phyloP scores from a whole-genome alignment of 2,888 invertebrate genomes.

The Agrochola lota region DNA sequence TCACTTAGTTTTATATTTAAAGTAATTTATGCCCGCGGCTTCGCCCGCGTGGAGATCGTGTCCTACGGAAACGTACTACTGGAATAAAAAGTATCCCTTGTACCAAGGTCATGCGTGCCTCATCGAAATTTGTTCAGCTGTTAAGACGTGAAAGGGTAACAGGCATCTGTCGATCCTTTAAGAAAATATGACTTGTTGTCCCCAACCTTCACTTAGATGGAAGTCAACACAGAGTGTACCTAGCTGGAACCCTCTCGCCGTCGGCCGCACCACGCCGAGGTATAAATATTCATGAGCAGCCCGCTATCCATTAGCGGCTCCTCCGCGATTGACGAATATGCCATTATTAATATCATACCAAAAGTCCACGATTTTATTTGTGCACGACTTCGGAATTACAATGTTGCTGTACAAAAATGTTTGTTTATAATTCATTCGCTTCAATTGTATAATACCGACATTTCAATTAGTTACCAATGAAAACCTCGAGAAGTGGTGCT shows the following conservation, averaged over 20 bases:
- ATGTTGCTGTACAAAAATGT: slow-evolving; percentile 12
- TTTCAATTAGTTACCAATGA: not conserved
- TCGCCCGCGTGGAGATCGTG: not conserved
- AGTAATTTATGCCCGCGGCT: not conserved
- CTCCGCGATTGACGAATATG: slow-evolving; percentile 63
- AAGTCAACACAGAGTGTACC: slow-evolving; percentile 22
- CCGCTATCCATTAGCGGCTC: slow-evolving; percentile 62
- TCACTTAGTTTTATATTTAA: not conserved
- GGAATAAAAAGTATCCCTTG: not conserved
- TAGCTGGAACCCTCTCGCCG: slow-evolving; percentile 18
- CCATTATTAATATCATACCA: slow-evolving; percentile 62
- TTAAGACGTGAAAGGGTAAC: no score
- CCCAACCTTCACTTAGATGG: not conserved
- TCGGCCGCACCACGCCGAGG: slow-evolving; percentile 37
- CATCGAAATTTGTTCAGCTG: not conserved
- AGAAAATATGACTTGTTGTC: slow-evolving; percentile 32
- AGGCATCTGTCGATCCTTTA: slow-evolving; percentile 2
- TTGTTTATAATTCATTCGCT: not conserved
- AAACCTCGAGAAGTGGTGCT: not conserved
- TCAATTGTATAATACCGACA: not conserved
- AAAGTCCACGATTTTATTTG: slow-evolving; percentile 61
- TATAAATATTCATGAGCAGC: slow-evolving; percentile 65
- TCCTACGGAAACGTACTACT: not conserved
- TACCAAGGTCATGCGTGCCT: not conserved
- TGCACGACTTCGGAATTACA: slow-evolving; percentile 50